A percentile compares a stretch with the other conserved stretches of the same genome.
These are phyloP conservation scores for Eucidaris tribuloides DNA, from an alignment of 35 echinoderm and acorn worm species.

Conservation along the genomic window DNA sequence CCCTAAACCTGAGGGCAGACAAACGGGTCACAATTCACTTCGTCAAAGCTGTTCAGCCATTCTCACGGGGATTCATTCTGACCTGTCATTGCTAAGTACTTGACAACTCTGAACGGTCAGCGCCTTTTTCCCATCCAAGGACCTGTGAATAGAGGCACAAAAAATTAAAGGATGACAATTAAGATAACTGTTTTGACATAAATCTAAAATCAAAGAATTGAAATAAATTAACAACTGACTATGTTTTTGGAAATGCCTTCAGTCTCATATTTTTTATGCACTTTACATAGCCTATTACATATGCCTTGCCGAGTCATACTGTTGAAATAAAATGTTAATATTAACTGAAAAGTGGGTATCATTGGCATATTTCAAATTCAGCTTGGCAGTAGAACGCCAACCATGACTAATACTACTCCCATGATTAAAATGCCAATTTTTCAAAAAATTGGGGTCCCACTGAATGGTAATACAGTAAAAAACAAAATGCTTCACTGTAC, in stretches of 20 bases:
- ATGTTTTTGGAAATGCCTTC: too few relatives aligned
- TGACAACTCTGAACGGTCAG: conserved; percentile 29
- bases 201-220: background rate
- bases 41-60: conserved; percentile 88
- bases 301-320: background rate
- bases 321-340: background rate
- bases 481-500: too few relatives aligned
- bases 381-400: too few relatives aligned
- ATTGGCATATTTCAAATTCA: too few relatives aligned
- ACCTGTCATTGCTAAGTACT: conserved; percentile 41
- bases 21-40: conserved; percentile 72
- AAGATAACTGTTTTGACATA: background rate
- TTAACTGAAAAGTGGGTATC: too few relatives aligned
- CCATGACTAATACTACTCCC: too few relatives aligned
- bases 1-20: conserved; percentile 26
- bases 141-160: background rate
- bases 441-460: too few relatives aligned
- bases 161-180: background rate
- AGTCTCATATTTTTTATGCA: too few relatives aligned
- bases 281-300: background rate
- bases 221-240: background rate
- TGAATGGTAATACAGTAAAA: too few relatives aligned
- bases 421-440: too few relatives aligned
- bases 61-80: conserved; percentile 13
- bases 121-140: conserved; percentile 6